phyloP scores from a whole-genome alignment of 2,888 invertebrate species.

The Dyspetes luteomarginatus region DNA sequence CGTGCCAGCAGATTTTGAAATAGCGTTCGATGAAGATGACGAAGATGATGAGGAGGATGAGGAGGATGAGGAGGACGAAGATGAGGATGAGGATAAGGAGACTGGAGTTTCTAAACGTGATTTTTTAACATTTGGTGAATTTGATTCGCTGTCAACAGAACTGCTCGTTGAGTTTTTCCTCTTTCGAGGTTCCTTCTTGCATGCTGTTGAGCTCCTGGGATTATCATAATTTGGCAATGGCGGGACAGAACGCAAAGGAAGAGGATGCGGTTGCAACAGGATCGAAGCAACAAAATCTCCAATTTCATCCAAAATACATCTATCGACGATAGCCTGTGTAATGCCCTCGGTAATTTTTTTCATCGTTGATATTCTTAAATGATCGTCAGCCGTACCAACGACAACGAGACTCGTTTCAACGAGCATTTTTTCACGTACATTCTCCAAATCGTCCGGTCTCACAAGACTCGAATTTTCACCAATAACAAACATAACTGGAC shows the following conservation, averaged over 20 bases:
- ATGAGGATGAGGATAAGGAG: conserved; percentile 60
- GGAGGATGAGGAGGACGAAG: conserved; percentile 35
- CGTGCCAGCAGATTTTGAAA: neutral
- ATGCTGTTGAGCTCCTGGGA: conserved; percentile 65
- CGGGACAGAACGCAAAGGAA: conserved; percentile 83
- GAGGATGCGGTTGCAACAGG: conserved; percentile 85
- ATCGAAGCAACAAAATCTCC: conserved; percentile 87
- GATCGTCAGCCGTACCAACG: conserved; percentile 92
- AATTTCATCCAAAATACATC: conserved; percentile 89
- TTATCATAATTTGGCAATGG: conserved; percentile 70
- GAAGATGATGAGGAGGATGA: conserved; percentile 13
- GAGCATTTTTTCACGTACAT: conserved; percentile 89
- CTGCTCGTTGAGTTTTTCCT: conserved; percentile 85
- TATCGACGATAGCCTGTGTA: conserved; percentile 92
- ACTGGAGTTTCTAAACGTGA: conserved; percentile 79
- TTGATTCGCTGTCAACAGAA: conserved; percentile 84
- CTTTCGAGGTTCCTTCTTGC: conserved; percentile 82
- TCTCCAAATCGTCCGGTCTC: conserved; percentile 91
- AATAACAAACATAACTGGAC: conserved; percentile 91
- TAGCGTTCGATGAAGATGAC: neutral
- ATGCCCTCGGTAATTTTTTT: conserved; percentile 90
- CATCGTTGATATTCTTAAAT: conserved; percentile 88
- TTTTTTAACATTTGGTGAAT: conserved; percentile 84
- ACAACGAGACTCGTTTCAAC: conserved; percentile 91
- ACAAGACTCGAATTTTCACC: conserved; percentile 89